Percentiles rank a stretch among this genome's conserved stretches.
phyloP scores from a whole-genome alignment of 2,113 vertebrate species.

The Syngnathus scovelli region DNA sequence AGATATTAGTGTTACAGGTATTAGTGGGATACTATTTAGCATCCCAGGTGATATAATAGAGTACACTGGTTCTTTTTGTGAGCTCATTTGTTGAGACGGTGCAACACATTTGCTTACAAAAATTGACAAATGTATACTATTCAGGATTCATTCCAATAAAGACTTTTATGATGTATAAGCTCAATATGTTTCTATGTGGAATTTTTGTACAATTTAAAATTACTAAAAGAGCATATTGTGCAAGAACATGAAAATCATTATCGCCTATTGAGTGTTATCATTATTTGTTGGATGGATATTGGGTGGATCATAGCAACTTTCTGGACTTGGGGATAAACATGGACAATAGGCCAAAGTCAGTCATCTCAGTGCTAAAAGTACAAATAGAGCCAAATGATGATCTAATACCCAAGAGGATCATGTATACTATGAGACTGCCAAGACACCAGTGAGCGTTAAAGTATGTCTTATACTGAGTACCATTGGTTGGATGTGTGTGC shows the following conservation, averaged over 20 bases:
- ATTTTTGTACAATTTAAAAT: too few species aligned
- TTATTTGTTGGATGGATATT: neutral
- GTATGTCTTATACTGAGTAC: neutral
- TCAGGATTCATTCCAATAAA: conserved; percentile 13
- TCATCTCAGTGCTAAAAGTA: neutral
- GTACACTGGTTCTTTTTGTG: conserved; percentile 20
- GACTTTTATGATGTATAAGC: neutral
- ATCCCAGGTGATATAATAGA: conserved; percentile 49
- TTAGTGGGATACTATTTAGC: conserved; percentile 39
- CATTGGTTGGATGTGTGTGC: neutral
- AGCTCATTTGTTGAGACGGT: conserved; percentile 2
- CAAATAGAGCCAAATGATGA: conserved; percentile 8
- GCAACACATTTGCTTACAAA: neutral
- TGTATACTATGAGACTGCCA: neutral
- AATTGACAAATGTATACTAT: neutral
- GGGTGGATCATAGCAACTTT: neutral
- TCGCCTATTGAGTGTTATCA: neutral
- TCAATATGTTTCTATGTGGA: too few species aligned
- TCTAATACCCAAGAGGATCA: neutral
- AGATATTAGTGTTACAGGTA: conserved; percentile 21
- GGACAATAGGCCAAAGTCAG: neutral
- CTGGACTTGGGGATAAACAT: neutral
- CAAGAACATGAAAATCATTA: too few species aligned
- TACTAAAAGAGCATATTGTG: too few species aligned
- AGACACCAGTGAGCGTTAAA: neutral